These are phyloP conservation scores for Phylloscopus trochiloides DNA, from an alignment of 2,113 vertebrate genomes.

Conservation along the genomic window DNA sequence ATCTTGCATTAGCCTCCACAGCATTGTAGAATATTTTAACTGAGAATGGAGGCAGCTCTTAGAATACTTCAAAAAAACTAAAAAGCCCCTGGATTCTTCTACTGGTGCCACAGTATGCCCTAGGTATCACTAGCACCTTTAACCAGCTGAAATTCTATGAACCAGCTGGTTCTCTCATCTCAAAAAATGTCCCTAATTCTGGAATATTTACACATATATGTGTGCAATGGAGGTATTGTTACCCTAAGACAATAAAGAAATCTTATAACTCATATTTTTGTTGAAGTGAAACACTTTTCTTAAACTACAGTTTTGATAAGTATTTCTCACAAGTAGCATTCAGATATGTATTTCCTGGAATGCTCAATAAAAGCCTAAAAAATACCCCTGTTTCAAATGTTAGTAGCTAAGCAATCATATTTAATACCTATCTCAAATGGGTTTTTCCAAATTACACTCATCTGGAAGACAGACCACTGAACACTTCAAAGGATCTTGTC, in stretches of 20 bases:
- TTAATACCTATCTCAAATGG: background rate
- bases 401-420: background rate
- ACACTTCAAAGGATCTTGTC: background rate
- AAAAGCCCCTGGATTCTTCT: background rate
- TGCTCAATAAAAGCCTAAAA: background rate
- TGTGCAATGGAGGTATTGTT: background rate
- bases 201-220: background rate
- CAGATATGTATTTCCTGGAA: background rate
- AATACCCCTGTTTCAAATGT: background rate
- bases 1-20: background rate
- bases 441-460: background rate
- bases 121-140: background rate
- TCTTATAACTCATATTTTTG: background rate
- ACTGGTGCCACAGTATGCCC: fast-evolving
- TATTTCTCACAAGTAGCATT: background rate
- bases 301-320: background rate
- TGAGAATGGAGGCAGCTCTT: background rate
- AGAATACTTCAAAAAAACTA: background rate
- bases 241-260: background rate
- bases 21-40: background rate
- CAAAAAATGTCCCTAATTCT: background rate
- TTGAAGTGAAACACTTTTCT: background rate
- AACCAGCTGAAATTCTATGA: background rate
- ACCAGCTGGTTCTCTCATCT: background rate
- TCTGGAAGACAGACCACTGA: slow-evolving; percentile 9